Conservation (phyloP, 1,140 invertebrate genomes). For the Cotesia typhae region DNA sequence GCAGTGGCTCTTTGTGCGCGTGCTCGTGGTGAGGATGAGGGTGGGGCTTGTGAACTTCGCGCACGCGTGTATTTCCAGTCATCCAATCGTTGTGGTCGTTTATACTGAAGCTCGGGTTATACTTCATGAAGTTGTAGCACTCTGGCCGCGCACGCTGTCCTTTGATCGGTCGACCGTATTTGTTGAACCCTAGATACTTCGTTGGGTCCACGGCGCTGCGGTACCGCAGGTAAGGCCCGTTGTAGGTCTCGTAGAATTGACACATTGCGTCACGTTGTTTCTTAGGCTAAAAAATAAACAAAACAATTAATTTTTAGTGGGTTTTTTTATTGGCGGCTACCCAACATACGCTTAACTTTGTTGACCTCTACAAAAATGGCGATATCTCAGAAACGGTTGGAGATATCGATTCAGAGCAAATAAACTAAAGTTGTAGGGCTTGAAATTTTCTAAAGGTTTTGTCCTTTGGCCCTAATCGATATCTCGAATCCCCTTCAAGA, state of each 20-base stretch:
- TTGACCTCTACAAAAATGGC: neutral
- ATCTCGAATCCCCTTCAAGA: too few species aligned
- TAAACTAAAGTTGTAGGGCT: too few species aligned
- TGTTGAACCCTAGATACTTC: slow-evolving; percentile 66
- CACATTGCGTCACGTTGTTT: slow-evolving; percentile 63
- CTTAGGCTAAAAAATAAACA: slow-evolving; percentile 54
- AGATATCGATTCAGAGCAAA: too few species aligned
- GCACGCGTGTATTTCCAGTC: slow-evolving; percentile 47
- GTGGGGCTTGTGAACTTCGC: slow-evolving; percentile 1
- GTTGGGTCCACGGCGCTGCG: slow-evolving; percentile 60
- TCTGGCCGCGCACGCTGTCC: slow-evolving; percentile 57
- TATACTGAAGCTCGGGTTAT: slow-evolving; percentile 64
- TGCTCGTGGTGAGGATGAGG: neutral
- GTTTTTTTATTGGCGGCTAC: neutral
- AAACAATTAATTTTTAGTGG: neutral
- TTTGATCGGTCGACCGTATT: slow-evolving; percentile 63
- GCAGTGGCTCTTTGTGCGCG: too few species aligned
- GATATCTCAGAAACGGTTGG: neutral
- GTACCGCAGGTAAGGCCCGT: slow-evolving; percentile 66
- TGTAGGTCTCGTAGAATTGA: slow-evolving; percentile 67
- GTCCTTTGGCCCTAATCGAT: too few species aligned
- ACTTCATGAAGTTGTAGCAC: slow-evolving; percentile 68
- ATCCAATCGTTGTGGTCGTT: slow-evolving; percentile 64
- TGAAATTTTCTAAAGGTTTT: too few species aligned
- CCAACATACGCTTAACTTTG: too few species aligned